Base-by-base conservation (phyloP, 2,113 vertebrate species). In the Solea senegalensis region DNA sequence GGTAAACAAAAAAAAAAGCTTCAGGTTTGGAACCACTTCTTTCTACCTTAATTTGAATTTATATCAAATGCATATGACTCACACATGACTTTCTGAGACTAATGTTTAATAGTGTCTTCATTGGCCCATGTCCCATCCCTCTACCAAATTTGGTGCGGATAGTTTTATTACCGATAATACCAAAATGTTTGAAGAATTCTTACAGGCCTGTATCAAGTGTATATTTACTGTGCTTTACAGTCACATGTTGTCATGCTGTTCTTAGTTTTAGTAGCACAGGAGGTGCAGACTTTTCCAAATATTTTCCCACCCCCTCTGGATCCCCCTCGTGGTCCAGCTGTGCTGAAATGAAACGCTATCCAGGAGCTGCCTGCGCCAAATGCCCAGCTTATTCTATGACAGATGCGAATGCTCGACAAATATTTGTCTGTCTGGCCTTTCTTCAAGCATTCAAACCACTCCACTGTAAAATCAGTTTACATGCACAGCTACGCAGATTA, bases 281-380 rank as follows among this genome's bases (percentile, higher is more conserved):
- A 54, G 10, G 41, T 40, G 28, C 70, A 82, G 70, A 69, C 60
- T 77, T 85, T 80, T 61, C 34, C 28, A 72, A 76, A 67, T 56
- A 9, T 58, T 78, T 80, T 76, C 71, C 74, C 58, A 9, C 46
- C 76, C 54, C 55, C 78, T 28, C 5, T 2, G 7, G 8, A 44
- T 62, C 75, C 52, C 58, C 50, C 11, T 13, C 52, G 56, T 3
- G 0, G 52, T 78, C 85, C 88, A 91, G 89, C 91, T 90, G 89
- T 79, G 87, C 81, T 82, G 64, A 27, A 68, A 52, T 86, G 82
- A 89, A 90, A 88, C 80, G 59, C 65, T 80, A 84, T 65, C 83
- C 81, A 78, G 69, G 65, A 63, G 60, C 65, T 49, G 52, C 60
- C 55, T 76, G 44, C 45, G 52, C 67, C 39, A 57, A 78, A 76